Evolutionary conservation across 2,888 invertebrate genomes (phyloP), one percentile per base, ranked within the genome.

Genomic region (Seira musarum): DNA sequence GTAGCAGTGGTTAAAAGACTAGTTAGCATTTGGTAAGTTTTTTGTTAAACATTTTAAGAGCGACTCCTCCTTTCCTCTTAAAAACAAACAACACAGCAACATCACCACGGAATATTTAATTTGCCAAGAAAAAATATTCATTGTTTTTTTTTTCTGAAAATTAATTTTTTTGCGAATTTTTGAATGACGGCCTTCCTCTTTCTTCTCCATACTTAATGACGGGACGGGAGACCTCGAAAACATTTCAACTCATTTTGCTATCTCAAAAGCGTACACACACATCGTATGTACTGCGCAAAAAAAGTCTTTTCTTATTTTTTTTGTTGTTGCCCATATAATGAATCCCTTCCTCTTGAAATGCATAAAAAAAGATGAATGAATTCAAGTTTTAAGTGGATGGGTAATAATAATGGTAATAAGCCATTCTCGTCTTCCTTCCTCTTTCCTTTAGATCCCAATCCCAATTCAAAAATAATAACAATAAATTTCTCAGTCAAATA

Each of bases 1-100:
- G 68, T 68, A 77, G 66, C 77, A 77, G 77, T 66, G 77, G 77
- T 77, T 77, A 77, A 77, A 77, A 71, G 77, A 77, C 77, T 77
- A 77, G 77, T 77, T 77, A 77, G 77, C 77, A 71, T 66, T 77
- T 77, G 70, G 77, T 70, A 71, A 77, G 71, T 70, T 49, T 77
- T 49, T 77, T 77, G 77, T 77, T 77, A 77, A 70, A 49, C 17
- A 49, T 49, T n/a, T n/a, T n/a, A 49, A 49, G 17, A 13, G 17
- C 70, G 77, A 70, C 70, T 65, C 22, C 75, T 64, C 76, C 64
- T 65, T 64, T 49, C 72, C 72, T 70, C 49, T n/a, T 49, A n/a
- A n/a, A n/a, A n/a, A n/a, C n/a, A n/a, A n/a, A n/a, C 49, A 49
- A 15, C 49, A 49, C 17, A 13, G 15, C 49, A 49, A n/a, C 49